Percentiles rank a stretch among this genome's conserved stretches.
phyloP scores from a whole-genome alignment of 2,113 vertebrate genomes.

The Microcebus tavaratra region DNA sequence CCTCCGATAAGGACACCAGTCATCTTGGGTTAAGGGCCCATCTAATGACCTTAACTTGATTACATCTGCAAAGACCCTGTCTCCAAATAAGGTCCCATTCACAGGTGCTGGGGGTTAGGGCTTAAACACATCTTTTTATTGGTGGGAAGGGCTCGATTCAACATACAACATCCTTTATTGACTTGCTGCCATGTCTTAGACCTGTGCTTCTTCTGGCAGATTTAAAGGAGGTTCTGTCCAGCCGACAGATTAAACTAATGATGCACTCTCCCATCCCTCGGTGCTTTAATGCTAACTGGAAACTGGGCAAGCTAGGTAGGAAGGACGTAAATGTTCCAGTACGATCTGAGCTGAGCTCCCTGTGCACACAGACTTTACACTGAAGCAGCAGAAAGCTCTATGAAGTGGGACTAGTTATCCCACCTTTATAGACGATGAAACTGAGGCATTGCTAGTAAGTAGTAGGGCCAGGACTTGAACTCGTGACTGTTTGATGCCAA shows the following conservation, averaged over 20 bases:
- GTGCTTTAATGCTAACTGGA: background rate
- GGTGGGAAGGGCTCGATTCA: background rate
- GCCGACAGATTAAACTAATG: background rate
- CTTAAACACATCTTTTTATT: background rate
- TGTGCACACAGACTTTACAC: fast-evolving
- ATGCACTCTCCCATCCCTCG: background rate
- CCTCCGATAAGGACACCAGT: background rate
- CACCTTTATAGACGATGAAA: background rate
- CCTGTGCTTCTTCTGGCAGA: background rate
- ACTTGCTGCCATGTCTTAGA: background rate
- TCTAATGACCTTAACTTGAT: background rate
- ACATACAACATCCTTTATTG: background rate
- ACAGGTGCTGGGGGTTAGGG: background rate
- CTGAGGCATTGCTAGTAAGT: background rate
- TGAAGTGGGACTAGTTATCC: background rate
- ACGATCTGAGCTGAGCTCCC: background rate
- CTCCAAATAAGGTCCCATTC: background rate
- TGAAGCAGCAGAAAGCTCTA: background rate
- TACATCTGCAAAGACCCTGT: background rate
- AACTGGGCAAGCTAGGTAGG: background rate
- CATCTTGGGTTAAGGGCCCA: background rate
- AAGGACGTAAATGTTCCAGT: background rate
- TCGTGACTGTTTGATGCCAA: background rate
- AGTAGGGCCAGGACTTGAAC: background rate
- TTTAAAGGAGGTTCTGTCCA: background rate